Evolutionary conservation across 2,113 vertebrate species (phyloP).

Genomic region (Procavia capensis): DNA sequence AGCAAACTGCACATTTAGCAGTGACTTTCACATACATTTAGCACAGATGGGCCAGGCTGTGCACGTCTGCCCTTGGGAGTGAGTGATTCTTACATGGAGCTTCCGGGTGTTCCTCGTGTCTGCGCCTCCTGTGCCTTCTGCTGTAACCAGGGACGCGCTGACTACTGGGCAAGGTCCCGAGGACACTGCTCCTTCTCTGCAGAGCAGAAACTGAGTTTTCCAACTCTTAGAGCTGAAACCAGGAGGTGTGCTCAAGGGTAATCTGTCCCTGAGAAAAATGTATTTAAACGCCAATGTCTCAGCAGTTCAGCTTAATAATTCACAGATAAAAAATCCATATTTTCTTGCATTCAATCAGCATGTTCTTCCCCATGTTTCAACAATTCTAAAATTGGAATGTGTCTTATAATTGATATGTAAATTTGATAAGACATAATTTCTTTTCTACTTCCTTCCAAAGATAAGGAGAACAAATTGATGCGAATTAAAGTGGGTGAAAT

Average conservation of each 20-base stretch:
- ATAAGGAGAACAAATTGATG: neutral
- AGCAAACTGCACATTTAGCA: conserved; percentile 69
- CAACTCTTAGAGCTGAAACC: conserved; percentile 48
- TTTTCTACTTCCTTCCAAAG: neutral
- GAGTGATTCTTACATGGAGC: conserved; percentile 7
- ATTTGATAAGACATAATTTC: neutral
- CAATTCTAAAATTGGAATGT: neutral
- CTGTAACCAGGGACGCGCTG: neutral
- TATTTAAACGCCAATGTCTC: neutral
- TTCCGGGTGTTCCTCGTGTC: neutral
- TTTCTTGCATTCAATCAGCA: neutral
- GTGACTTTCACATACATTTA: conserved; percentile 54
- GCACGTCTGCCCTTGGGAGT: neutral
- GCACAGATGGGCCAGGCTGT: conserved; percentile 65
- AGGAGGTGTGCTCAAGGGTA: conserved; percentile 62
- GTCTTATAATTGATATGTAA: neutral
- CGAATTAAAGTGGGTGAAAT: neutral
- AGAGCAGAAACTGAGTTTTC: conserved; percentile 59
- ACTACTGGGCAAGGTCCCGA: conserved; percentile 24
- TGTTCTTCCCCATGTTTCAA: neutral
- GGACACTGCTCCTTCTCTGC: neutral
- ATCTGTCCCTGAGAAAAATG: conserved; percentile 64
- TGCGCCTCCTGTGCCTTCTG: neutral
- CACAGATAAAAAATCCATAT: conserved; percentile 38
- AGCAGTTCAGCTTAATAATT: conserved; percentile 32